Conservation (phyloP, 2,113 vertebrate species). For the Syrrhaptes paradoxus region DNA sequence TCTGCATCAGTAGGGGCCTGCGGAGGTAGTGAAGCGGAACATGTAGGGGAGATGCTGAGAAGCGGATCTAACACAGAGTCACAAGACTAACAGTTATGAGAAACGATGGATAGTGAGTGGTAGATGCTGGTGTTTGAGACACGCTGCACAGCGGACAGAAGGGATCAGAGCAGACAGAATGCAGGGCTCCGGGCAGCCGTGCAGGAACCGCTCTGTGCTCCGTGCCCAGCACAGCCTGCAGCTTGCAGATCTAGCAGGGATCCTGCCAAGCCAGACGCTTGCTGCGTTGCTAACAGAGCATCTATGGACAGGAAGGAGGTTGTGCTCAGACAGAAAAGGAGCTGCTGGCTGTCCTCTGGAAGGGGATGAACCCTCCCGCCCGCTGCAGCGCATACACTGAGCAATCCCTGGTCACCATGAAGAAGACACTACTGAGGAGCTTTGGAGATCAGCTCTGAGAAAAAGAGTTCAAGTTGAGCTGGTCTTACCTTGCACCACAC, state of each 20-base stretch:
- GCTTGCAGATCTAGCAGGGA: background rate
- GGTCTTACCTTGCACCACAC: background rate
- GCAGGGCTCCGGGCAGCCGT: background rate
- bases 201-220: background rate
- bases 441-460: background rate
- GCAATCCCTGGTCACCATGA: background rate
- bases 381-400: background rate
- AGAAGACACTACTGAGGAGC: background rate
- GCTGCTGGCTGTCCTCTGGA: background rate
- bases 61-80: background rate
- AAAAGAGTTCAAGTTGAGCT: background rate
- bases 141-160: background rate
- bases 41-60: background rate
- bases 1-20: background rate
- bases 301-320: background rate
- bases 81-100: background rate
- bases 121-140: background rate
- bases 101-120: rapidly evolving
- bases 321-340: background rate
- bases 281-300: background rate
- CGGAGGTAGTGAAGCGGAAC: background rate
- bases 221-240: background rate
- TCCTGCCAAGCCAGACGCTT: background rate
- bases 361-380: background rate
- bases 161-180: background rate